phyloP scores from a whole-genome alignment of 1,140 invertebrate genomes.

The Achroia grisella region DNA sequence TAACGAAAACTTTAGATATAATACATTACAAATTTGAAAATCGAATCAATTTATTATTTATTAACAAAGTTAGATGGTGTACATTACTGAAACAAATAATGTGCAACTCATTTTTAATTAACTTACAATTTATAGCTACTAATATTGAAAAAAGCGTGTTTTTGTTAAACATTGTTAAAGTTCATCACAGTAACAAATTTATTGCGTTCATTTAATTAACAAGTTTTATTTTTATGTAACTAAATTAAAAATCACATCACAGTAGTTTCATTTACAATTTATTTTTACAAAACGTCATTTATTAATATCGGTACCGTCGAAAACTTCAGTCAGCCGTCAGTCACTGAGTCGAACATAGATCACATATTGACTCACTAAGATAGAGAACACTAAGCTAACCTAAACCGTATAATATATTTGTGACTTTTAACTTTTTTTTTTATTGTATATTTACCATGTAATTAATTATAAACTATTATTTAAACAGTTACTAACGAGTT shows the following conservation, averaged over 20 bases:
- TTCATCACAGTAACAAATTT: slow-evolving; percentile 9
- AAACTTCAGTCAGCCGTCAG: slow-evolving; percentile 10
- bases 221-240: slow-evolving; percentile 8
- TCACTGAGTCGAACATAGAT: neutral
- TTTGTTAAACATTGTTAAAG: slow-evolving; percentile 13
- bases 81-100: slow-evolving; percentile 27
- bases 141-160: slow-evolving; percentile 13
- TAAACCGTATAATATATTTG: too few relatives aligned
- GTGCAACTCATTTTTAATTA: slow-evolving; percentile 40
- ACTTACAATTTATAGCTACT: slow-evolving; percentile 34
- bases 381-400: too few relatives aligned
- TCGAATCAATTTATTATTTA: neutral
- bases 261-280: slow-evolving; percentile 14
- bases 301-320: slow-evolving; percentile 9
- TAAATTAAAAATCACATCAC: slow-evolving; percentile 14
- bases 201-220: slow-evolving; percentile 13
- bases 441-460: too few relatives aligned
- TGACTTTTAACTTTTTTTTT: too few relatives aligned
- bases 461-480: too few relatives aligned
- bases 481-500: too few relatives aligned
- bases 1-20: slow-evolving; percentile 3
- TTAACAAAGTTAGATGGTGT: too few relatives aligned
- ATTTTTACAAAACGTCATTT: slow-evolving; percentile 23
- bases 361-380: too few relatives aligned
- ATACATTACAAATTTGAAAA: neutral